Base-by-base conservation (phyloP, 2,888 invertebrate genomes). In the Cordilura impudica region DNA sequence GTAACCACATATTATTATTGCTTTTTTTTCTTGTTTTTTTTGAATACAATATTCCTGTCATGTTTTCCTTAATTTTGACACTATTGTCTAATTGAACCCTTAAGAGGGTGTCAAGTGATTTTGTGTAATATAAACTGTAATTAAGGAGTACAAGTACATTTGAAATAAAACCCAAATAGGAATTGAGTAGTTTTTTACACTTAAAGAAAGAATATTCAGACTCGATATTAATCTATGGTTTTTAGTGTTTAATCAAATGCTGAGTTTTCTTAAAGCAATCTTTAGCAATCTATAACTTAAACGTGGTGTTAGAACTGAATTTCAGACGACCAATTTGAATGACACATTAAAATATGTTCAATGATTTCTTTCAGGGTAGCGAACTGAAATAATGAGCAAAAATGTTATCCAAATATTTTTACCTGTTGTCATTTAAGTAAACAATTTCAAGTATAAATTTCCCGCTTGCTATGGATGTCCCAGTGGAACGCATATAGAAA, bases 51-150 rank as follows among this genome's bases (percentile, higher is more conserved):
- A 35, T 51, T 51, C 43, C 4, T 60, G 23, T 47, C 29, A 19
- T 51, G 26, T 31, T 45, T 49, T 5, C 47, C 54, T 26, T 72
- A 63, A 39, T 63, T 53, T 65, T 58, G 29, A 66, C 58, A 61
- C 77, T 45, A 56, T 23, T 60, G 39, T 39, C 10, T 18, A 23
- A 43, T 43, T 56, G 12, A 58, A 58, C 31, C 31, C 8, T 66
- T 31, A 71, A 26, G 29, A 53, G 47, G 23, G 12, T 58, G 63
- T 63, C 26, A 58, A 63, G n/a, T 63, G 61, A 16, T 47, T 23
- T 63, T 51, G 29, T 73, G 70, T 71, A 66, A 73, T 66, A 14
- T 61, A 54, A 35, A 54, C 61, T 61, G 45, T 67, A 75, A 69
- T 75, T 69, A 56, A 14, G 19, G 14, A 14, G 31, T 16, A 7